Conservation (phyloP, 1,140 invertebrate species). For the Phthorimaea operculella region DNA sequence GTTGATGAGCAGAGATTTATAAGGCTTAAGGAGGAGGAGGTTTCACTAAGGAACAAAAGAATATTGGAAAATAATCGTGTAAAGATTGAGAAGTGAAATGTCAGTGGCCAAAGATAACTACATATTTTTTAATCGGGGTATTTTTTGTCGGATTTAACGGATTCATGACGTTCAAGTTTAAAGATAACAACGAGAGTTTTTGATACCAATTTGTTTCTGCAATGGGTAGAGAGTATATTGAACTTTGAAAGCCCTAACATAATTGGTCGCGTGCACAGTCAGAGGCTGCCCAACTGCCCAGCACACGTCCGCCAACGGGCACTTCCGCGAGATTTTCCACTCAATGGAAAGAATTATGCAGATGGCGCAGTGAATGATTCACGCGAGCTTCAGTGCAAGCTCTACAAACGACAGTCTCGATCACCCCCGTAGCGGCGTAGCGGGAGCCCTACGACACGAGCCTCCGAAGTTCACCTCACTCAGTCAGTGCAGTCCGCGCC, state of each 20-base stretch:
- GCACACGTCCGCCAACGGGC: not conserved
- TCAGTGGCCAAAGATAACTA: too few species aligned
- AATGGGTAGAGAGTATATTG: too few species aligned
- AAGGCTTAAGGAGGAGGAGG: too few species aligned
- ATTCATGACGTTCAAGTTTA: too few species aligned
- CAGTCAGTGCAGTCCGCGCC: slow-evolving; percentile 35
- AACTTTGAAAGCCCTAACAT: not conserved
- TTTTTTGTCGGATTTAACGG: too few species aligned
- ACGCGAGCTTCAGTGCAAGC: slow-evolving; percentile 34
- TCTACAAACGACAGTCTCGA: slow-evolving; percentile 23
- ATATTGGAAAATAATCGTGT: too few species aligned
- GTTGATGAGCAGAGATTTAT: too few species aligned
- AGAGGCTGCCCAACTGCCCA: slow-evolving; percentile 1
- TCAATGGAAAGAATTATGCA: slow-evolving; percentile 15
- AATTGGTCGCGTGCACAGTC: slow-evolving; percentile 1
- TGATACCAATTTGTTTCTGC: too few species aligned
- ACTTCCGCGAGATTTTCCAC: slow-evolving; percentile 16
- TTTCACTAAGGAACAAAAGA: too few species aligned
- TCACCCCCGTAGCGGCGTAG: not conserved
- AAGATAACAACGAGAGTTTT: too few species aligned
- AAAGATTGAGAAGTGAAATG: too few species aligned
- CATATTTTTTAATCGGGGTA: too few species aligned
- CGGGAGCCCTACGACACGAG: not conserved
- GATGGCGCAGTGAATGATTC: slow-evolving; percentile 18
- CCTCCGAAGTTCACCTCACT: not conserved